Conservation (phyloP, 2,113 vertebrate genomes). For the Mastomys natalensis region DNA sequence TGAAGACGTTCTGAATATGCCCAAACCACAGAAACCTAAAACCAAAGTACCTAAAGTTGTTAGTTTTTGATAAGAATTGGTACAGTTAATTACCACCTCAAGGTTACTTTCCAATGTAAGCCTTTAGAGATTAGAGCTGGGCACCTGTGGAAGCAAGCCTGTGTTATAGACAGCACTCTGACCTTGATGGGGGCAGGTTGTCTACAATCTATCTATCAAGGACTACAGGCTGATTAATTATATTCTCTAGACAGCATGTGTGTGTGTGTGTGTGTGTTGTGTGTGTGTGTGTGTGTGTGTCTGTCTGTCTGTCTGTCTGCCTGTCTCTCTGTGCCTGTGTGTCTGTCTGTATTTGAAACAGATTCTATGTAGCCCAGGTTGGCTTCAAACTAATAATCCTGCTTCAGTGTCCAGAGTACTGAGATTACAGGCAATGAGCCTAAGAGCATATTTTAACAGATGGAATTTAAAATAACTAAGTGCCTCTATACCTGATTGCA, state of each 20-base stretch:
- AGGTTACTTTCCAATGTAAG: background rate
- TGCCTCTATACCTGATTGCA: constrained; percentile 13
- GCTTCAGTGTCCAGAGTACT: background rate
- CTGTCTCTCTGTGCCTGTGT: background rate
- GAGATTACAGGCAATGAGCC: background rate
- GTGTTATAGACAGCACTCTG: background rate
- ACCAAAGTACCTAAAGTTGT: constrained; percentile 91
- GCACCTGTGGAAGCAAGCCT: background rate
- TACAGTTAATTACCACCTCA: background rate
- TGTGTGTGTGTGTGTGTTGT: background rate
- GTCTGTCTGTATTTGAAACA: background rate
- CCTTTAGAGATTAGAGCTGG: background rate
- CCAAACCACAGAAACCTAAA: constrained; percentile 83
- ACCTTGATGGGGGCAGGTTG: background rate
- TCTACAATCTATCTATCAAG: background rate
- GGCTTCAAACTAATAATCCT: no score
- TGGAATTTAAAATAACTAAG: background rate
- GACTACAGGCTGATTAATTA: background rate
- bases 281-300: background rate
- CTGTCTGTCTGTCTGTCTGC: background rate
- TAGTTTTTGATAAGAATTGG: constrained; percentile 87
- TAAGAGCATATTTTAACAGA: background rate
- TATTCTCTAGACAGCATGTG: background rate
- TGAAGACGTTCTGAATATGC: constrained; percentile 89
- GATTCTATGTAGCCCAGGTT: background rate